Conservation (phyloP, 2,888 invertebrate species). For the Drosophila sordidapex region DNA sequence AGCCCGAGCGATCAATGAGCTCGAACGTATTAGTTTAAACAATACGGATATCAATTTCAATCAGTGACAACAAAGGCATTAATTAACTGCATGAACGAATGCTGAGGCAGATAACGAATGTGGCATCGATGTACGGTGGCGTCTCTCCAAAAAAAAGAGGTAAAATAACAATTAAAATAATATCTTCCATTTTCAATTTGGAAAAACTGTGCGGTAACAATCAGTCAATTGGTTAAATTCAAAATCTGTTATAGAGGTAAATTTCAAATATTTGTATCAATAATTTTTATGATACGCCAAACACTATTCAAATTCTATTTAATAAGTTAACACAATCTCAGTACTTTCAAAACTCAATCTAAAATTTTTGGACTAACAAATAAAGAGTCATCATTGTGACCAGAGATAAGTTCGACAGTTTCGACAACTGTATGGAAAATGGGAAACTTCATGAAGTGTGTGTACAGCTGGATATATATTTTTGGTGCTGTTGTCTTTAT, state of each 20-base stretch:
- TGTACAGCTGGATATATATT: slow-evolving; percentile 5
- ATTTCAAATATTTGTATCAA: not conserved
- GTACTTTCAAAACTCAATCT: not conserved
- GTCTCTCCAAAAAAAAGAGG: not conserved
- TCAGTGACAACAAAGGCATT: slow-evolving; percentile 34
- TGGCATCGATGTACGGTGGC: slow-evolving; percentile 6
- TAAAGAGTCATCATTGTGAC: not conserved
- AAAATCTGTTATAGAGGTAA: not conserved
- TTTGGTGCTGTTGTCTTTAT: slow-evolving; percentile 15
- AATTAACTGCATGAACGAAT: slow-evolving; percentile 40
- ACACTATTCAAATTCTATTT: not conserved
- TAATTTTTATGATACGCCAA: not conserved
- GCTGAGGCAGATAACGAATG: slow-evolving; percentile 11
- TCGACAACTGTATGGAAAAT: slow-evolving; percentile 22
- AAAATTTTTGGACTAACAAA: not conserved
- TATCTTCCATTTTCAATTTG: not conserved
- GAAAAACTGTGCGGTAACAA: not conserved
- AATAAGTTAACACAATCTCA: not conserved
- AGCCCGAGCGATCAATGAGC: slow-evolving; percentile 52
- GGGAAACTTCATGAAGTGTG: slow-evolving; percentile 3
- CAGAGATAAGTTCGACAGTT: slow-evolving; percentile 23
- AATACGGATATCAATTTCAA: slow-evolving; percentile 47
- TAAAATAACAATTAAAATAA: not conserved
- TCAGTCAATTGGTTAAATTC: not conserved
- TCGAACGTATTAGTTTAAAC: slow-evolving; percentile 36